Evolutionary conservation across 2,113 vertebrate genomes (phyloP).

Genomic region (Crocuta crocuta): DNA sequence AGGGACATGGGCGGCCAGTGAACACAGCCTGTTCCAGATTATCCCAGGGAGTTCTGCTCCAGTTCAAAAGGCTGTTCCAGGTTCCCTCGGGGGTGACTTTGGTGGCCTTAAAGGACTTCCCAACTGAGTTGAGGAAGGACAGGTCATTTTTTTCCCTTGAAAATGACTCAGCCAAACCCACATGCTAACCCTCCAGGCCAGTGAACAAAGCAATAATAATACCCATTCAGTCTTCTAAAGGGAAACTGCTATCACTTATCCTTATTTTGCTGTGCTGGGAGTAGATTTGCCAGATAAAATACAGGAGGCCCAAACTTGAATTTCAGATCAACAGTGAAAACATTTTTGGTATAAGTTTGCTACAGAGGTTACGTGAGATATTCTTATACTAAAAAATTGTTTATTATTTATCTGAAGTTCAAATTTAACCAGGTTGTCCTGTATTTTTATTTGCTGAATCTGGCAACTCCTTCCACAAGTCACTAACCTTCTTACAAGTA

Average conservation of each 20-base stretch:
- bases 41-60: neutral
- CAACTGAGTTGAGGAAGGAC: neutral
- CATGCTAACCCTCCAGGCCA: neutral
- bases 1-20: neutral
- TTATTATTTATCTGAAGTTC: neutral
- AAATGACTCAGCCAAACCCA: neutral
- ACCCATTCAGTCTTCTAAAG: neutral
- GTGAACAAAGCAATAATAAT: neutral
- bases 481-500: neutral
- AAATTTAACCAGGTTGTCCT: neutral
- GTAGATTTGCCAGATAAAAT: constrained; percentile 2
- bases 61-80: neutral
- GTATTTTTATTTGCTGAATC: neutral
- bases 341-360: neutral
- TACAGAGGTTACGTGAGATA: neutral
- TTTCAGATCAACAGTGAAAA: constrained; percentile 13
- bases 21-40: neutral
- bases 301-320: neutral
- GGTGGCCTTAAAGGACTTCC: neutral
- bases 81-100: neutral
- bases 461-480: neutral
- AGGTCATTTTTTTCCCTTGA: neutral
- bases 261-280: neutral
- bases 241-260: neutral
- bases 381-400: neutral